Percentiles rank a stretch among this genome's conserved stretches.
Evolutionary conservation across 1,140 invertebrate genomes (phyloP).

Genomic region (Zophobas atratus): DNA sequence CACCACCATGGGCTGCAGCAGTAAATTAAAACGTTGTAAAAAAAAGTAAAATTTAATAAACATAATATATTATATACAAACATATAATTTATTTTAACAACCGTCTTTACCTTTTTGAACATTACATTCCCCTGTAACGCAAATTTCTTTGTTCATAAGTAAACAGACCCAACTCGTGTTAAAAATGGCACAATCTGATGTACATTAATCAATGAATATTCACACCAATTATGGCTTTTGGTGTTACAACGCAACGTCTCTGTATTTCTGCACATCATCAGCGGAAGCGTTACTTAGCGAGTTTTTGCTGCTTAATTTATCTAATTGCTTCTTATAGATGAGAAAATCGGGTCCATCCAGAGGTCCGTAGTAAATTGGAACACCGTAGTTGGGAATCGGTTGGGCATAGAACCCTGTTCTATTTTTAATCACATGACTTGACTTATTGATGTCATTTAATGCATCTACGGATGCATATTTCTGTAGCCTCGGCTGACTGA

Average conservation of each 20-base stretch:
- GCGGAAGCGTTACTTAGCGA: slow-evolving; percentile 66
- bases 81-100: slow-evolving; percentile 38
- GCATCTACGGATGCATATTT: slow-evolving; percentile 64
- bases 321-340: slow-evolving; percentile 66
- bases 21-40: slow-evolving; percentile 43
- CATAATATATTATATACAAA: slow-evolving; percentile 41
- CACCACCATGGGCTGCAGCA: slow-evolving; percentile 86
- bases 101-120: slow-evolving; percentile 5
- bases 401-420: slow-evolving; percentile 66
- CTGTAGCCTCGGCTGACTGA: slow-evolving; percentile 51
- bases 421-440: slow-evolving; percentile 63
- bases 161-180: neutral
- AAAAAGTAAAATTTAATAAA: slow-evolving; percentile 28
- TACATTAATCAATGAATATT: neutral
- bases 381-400: slow-evolving; percentile 64
- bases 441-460: slow-evolving; percentile 58
- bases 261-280: slow-evolving; percentile 66
- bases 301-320: slow-evolving; percentile 65
- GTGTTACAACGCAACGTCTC: slow-evolving; percentile 65
- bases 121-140: neutral
- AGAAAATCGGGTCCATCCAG: slow-evolving; percentile 66
- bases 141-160: neutral
- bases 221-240: neutral
- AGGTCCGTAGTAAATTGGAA: slow-evolving; percentile 67
- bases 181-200: slow-evolving; percentile 21